Conservation (phyloP, 35 echinoderm and acorn worm species). For the Lytechinus pictus region DNA sequence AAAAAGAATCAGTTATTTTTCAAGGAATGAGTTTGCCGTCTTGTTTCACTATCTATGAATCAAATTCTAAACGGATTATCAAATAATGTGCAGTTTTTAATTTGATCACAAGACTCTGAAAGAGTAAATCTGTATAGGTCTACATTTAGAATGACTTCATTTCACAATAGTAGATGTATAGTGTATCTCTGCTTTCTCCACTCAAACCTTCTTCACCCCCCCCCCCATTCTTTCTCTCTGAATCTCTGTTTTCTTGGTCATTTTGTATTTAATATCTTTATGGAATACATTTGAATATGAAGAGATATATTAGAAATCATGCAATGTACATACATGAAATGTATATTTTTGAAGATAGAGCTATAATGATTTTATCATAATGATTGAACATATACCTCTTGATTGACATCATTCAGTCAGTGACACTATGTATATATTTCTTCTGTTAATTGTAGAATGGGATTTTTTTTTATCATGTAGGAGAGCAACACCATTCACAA, state of each 20-base stretch:
- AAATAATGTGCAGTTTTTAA: background rate
- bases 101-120: background rate
- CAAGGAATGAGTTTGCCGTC: no score
- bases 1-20: no score
- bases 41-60: no score
- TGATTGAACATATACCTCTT: background rate
- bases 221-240: background rate
- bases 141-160: background rate
- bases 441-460: no score
- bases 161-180: no score
- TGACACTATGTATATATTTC: no score
- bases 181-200: no score
- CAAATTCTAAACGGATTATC: no score
- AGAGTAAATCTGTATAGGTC: background rate
- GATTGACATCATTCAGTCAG: background rate
- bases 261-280: background rate
- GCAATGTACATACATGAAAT: background rate
- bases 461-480: no score
- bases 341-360: slow-evolving; percentile 11
- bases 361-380: background rate
- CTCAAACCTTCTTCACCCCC: background rate
- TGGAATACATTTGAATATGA: background rate
- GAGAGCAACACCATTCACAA: no score
- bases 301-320: background rate
- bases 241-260: background rate